Evolutionary conservation across 1,140 invertebrate genomes (phyloP), one percentile per base, ranked within the genome.

Genomic region (Megalopta genalis): DNA sequence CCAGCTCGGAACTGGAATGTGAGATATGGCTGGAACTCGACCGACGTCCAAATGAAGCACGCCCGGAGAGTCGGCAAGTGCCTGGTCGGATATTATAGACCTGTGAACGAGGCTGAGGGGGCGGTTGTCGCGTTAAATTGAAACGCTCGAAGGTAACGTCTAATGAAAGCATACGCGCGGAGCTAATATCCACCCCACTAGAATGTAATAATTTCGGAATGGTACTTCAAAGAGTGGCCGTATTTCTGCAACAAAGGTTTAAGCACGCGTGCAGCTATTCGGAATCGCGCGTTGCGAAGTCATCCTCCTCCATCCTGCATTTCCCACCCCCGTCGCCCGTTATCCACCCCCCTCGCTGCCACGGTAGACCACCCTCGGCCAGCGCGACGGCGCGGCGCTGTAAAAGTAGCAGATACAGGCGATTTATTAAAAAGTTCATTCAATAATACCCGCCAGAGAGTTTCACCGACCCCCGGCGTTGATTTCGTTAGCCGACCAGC

Each of bases 201-300:
- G 90, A 91, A 92, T 89, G 91, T 91, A 91, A 92, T 92, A 91
- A 92, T 92, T 92, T 89, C 88, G 85, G 87, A 91, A 92, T 92
- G 91, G 86, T 91, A 90, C 89, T 90, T 89, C 77, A 90, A 57
- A 84, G 73, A 81, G 78, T 79, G 83, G 75, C 75, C 75, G 77
- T 86, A 84, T 77, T 83, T 89, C 78, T 83, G 80, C 80, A 88
- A 88, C 87, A 88, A 89, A 89, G 87, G 87, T 89, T 72, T 89
- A 85, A 89, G 84, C 79, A 87, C 80, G 70, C 82, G 81, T 81
- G 80, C 65, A 86, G 85, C 81, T 86, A 86, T 86, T 86, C 70
- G 77, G 77, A 80, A 67, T 69, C 72, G 32, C 71, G 73, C 69
- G 82, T 39, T 71, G 54, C 64, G 65, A 74, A 80, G 81, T 84